These are phyloP conservation scores for Otis tarda DNA, from an alignment of 2,113 vertebrate species.

Conservation along the genomic window DNA sequence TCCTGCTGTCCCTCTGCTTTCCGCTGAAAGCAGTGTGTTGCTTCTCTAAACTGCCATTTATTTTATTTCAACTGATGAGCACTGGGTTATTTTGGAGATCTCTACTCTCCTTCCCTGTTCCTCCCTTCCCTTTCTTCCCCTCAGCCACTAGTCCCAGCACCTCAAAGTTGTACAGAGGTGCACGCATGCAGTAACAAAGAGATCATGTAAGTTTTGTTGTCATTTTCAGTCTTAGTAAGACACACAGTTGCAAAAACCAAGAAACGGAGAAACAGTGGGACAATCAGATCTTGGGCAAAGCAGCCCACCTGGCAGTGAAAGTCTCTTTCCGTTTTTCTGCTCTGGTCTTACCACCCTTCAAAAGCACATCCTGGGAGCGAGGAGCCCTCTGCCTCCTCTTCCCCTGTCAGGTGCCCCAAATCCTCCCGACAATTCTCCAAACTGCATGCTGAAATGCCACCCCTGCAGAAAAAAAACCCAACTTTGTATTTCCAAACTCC, in stretches of 20 bases:
- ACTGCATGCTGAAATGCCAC: background rate
- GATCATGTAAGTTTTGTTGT: accelerated
- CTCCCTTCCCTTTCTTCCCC: background rate
- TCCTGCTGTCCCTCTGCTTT: background rate
- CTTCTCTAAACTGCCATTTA: background rate
- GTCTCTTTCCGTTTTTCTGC: background rate
- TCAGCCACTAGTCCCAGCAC: background rate
- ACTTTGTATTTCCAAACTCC: background rate
- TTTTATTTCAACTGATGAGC: background rate
- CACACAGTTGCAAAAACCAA: background rate
- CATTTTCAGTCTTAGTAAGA: background rate
- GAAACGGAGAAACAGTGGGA: background rate
- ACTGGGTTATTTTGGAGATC: background rate
- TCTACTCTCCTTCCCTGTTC: background rate
- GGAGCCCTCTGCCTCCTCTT: background rate
- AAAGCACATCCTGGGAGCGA: background rate
- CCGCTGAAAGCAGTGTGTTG: background rate
- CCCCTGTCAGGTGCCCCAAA: background rate
- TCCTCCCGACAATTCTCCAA: background rate
- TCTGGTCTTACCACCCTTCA: background rate
- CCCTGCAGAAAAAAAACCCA: background rate
- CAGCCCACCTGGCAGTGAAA: background rate
- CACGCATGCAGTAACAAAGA: accelerated
- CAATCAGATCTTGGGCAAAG: background rate
- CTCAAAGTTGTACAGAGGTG: background rate